phyloP scores from a whole-genome alignment of 2,797 vertebrate genomes.

The Pyrocephalus nanus region DNA sequence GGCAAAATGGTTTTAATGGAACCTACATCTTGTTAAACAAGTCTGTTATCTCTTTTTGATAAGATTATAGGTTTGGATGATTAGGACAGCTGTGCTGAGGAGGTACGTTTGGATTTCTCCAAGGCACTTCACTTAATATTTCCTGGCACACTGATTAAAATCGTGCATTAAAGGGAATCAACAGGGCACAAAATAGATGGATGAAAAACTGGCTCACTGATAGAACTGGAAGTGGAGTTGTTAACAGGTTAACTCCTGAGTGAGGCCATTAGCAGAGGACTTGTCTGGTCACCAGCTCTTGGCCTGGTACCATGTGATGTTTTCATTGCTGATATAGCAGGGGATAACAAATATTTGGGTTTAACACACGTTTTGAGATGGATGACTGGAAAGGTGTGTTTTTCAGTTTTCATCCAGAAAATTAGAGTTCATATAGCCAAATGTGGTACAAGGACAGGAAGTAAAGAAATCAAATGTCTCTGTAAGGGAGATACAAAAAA shows the following conservation, averaged over 20 bases:
- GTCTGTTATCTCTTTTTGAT: background rate
- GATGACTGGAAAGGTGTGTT: background rate
- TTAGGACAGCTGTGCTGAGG: background rate
- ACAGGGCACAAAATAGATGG: background rate
- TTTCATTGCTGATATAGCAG: background rate
- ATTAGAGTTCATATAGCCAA: background rate
- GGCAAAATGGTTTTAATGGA: slow-evolving; percentile 25
- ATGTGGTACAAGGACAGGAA: background rate
- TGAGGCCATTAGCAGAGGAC: background rate
- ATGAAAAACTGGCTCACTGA: background rate
- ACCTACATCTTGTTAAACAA: background rate
- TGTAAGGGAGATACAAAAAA: background rate
- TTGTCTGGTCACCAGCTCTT: background rate
- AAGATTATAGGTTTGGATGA: slow-evolving; percentile 20
- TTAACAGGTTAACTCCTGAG: background rate
- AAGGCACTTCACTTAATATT: background rate
- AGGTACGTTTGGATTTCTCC: slow-evolving; percentile 18
- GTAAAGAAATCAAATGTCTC: background rate
- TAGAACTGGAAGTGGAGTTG: background rate
- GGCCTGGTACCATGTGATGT: background rate
- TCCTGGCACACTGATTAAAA: slow-evolving; percentile 28
- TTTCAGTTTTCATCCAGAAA: background rate
- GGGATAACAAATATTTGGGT: background rate
- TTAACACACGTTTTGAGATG: background rate
- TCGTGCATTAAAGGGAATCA: background rate